phyloP scores from a whole-genome alignment of 2,797 vertebrate species.

The Rhynchonycteris naso region DNA sequence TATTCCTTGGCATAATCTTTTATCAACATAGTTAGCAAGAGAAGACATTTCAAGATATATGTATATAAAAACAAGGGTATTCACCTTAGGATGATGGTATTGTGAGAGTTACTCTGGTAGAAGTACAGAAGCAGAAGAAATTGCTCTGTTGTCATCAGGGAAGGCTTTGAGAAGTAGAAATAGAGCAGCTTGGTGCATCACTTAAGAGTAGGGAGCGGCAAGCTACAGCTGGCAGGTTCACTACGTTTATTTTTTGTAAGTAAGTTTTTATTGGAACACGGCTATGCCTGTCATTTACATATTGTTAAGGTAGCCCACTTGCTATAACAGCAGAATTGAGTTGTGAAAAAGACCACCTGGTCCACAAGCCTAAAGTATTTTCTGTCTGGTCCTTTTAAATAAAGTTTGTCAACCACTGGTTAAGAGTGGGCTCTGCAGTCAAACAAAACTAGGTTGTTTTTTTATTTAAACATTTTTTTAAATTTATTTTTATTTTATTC shows the following conservation, averaged over 20 bases:
- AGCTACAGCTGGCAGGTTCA: background rate
- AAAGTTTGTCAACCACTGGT: background rate
- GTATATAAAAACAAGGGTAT: background rate
- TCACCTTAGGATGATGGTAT: background rate
- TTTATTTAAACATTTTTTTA: no score
- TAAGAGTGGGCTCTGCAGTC: background rate
- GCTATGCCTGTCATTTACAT: background rate
- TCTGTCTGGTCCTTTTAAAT: background rate
- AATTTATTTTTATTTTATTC: no score
- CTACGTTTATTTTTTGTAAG: background rate
- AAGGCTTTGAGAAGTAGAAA: background rate
- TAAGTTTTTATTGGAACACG: conserved; percentile 20
- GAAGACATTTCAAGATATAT: background rate
- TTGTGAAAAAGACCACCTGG: background rate
- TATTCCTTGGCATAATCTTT: background rate
- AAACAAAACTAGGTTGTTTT: conserved; percentile 23
- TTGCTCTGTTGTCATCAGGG: background rate
- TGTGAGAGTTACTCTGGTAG: background rate
- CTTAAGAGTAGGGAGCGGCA: background rate
- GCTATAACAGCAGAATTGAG: background rate
- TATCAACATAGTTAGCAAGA: conserved; percentile 4
- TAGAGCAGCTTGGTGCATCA: background rate
- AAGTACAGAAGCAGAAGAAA: conserved; percentile 6
- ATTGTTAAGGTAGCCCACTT: background rate
- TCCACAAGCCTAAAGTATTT: conserved; percentile 1